phyloP scores from a whole-genome alignment of 2,113 vertebrate species.

The Nothocercus nigrocapillus region DNA sequence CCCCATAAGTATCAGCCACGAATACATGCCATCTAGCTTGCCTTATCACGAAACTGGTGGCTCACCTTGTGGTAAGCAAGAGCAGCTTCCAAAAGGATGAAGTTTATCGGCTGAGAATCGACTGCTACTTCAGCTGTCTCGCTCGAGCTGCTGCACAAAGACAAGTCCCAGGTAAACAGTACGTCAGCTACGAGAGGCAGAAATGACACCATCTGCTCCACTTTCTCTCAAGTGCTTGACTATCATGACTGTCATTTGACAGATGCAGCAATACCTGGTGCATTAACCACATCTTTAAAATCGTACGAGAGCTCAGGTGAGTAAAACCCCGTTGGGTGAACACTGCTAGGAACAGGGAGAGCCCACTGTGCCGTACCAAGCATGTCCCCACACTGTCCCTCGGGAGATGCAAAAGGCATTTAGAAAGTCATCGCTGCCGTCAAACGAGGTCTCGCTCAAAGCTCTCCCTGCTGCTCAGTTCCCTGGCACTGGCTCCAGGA shows the following conservation, averaged over 20 bases:
- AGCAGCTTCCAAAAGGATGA: not conserved
- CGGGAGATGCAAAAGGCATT: not conserved
- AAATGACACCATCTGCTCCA: not conserved
- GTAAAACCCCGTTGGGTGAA: not conserved
- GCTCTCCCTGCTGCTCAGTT: not conserved
- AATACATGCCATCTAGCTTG: not conserved
- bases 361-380: not conserved
- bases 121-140: not conserved
- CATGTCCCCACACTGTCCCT: not conserved
- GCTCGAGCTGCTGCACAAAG: not conserved
- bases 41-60: not conserved
- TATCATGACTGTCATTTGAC: not conserved
- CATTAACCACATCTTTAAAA: not conserved
- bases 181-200: not conserved
- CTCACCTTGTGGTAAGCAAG: not conserved
- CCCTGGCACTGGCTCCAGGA: not conserved
- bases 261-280: not conserved
- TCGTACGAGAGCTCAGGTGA: not conserved
- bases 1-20: not conserved
- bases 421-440: accelerated
- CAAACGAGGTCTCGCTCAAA: not conserved
- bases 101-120: not conserved
- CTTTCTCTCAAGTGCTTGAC: not conserved
- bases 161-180: not conserved
- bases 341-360: not conserved